Evolutionary conservation across 1,140 invertebrate genomes (phyloP).

Genomic region (Halictus rubicundus): DNA sequence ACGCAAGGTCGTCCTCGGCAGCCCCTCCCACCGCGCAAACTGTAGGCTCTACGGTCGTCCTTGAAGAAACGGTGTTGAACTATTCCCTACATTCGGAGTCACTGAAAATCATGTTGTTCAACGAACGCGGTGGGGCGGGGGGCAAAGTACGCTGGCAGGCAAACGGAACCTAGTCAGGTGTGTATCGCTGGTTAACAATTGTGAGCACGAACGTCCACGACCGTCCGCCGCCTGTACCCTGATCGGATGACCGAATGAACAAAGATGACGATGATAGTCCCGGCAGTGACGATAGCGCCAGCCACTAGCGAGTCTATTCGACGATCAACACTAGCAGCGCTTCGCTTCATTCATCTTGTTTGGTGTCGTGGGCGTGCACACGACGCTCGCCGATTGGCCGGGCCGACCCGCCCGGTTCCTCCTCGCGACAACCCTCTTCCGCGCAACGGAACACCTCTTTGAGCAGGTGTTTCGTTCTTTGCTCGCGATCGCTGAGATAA

Average conservation of each 20-base stretch:
- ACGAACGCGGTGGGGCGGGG: too few species aligned
- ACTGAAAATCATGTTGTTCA: too few species aligned
- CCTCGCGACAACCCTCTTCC: not conserved
- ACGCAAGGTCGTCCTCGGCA: too few species aligned
- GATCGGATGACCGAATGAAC: slow-evolving; percentile 46
- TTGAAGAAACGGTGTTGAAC: too few species aligned
- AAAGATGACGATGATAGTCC: slow-evolving; percentile 44
- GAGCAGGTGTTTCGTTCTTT: not conserved
- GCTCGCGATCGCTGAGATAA: too few species aligned
- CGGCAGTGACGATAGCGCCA: slow-evolving; percentile 58
- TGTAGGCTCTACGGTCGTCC: too few species aligned
- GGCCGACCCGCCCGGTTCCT: not conserved
- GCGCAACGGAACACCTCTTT: not conserved
- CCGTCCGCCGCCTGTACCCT: slow-evolving; percentile 38
- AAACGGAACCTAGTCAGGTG: too few species aligned
- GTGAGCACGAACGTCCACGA: slow-evolving; percentile 9
- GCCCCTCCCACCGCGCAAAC: too few species aligned
- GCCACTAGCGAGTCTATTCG: slow-evolving; percentile 18
- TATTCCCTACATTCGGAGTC: too few species aligned
- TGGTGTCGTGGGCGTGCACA: not conserved
- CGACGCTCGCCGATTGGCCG: not conserved
- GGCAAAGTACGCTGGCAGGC: too few species aligned
- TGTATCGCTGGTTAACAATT: slow-evolving; percentile 36
- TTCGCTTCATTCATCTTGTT: slow-evolving; percentile 16
- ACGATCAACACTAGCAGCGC: slow-evolving; percentile 1